phyloP scores from a whole-genome alignment of 2,113 vertebrate genomes.

The Pelvicachromis taeniatus region DNA sequence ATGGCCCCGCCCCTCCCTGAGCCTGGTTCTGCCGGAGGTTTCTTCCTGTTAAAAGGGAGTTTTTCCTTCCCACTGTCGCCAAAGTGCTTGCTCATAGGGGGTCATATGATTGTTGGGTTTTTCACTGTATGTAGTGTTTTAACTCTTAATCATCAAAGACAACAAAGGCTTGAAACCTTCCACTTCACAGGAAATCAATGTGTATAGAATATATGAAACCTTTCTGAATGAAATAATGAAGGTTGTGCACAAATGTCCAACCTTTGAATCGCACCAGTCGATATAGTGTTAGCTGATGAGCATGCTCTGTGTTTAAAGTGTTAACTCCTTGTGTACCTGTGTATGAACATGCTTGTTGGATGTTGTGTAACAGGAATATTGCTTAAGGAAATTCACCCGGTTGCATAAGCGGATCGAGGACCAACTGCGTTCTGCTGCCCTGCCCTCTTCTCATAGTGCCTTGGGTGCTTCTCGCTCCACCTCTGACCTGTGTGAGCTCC shows the following conservation, averaged over 20 bases:
- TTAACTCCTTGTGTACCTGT: neutral
- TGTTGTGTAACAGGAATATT: constrained; percentile 76
- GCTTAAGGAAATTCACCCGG: constrained; percentile 69
- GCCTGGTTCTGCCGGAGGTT: too few species aligned
- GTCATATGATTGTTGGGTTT: too few species aligned
- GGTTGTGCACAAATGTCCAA: neutral
- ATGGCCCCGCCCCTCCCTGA: too few species aligned
- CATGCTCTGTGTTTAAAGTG: neutral
- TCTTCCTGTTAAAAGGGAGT: too few species aligned
- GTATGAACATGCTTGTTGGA: neutral
- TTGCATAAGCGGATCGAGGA: constrained; percentile 81
- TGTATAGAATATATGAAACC: neutral
- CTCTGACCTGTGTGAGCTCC: constrained; percentile 77
- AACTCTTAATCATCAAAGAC: too few species aligned
- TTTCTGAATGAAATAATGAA: neutral
- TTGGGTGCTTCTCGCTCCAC: constrained; percentile 39
- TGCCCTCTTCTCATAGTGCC: constrained; percentile 25
- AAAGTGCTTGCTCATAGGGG: too few species aligned
- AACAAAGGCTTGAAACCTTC: too few species aligned
- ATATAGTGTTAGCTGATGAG: neutral
- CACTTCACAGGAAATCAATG: neutral
- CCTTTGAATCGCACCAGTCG: neutral
- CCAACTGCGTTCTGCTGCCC: constrained; percentile 73
- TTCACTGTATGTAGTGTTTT: too few species aligned
- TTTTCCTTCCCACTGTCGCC: too few species aligned